phyloP scores from a whole-genome alignment of 2,113 vertebrate species.

The Etia nguti region DNA sequence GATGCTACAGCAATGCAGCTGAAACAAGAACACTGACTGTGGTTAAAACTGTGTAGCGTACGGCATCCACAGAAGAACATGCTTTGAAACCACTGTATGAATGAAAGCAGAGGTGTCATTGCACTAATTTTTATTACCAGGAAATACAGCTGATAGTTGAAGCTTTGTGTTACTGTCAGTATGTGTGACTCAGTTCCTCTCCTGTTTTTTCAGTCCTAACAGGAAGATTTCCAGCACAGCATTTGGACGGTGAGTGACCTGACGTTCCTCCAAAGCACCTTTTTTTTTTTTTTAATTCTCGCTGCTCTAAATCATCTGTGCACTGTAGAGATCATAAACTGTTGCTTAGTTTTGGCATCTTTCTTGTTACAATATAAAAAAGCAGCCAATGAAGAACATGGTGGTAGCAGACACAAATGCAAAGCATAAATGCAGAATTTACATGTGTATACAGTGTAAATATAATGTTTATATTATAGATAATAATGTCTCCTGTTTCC shows the following conservation, averaged over 20 bases:
- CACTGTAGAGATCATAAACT: background rate
- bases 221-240: conserved; percentile 94
- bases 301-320: background rate
- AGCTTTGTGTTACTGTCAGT: background rate
- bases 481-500: background rate
- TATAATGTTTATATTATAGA: background rate
- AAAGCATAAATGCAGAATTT: background rate
- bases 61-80: background rate
- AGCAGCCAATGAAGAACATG: background rate
- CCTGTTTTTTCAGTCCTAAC: conserved; percentile 81
- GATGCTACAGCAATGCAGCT: background rate
- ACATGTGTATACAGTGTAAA: background rate
- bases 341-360: background rate
- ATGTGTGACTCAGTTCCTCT: background rate
- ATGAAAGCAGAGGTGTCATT: background rate
- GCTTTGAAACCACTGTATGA: background rate
- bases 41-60: background rate
- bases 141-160: background rate
- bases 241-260: conserved; percentile 88
- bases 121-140: background rate
- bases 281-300: background rate
- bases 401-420: background rate
- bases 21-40: background rate
- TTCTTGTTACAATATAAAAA: background rate
- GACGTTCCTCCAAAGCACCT: background rate